phyloP scores from a whole-genome alignment of 1,140 invertebrate genomes.

The Aleiodes sp. region DNA sequence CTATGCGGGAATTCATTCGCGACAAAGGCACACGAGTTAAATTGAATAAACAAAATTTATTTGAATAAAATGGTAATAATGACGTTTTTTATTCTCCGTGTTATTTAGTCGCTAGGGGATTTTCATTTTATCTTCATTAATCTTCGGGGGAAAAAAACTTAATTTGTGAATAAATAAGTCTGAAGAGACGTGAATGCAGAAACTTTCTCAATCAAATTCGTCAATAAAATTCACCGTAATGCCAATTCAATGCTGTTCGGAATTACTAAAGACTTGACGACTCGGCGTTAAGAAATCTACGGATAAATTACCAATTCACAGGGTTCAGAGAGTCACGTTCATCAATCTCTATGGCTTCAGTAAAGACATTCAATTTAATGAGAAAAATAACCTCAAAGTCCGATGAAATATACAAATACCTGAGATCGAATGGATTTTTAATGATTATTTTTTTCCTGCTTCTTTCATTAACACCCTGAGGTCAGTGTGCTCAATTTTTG shows the following conservation, averaged over 20 bases:
- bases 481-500: too few species aligned
- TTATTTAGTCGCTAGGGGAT: too few species aligned
- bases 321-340: background rate
- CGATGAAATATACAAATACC: background rate
- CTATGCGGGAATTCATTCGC: conserved; percentile 61
- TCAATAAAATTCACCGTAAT: too few species aligned
- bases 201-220: background rate
- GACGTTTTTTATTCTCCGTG: too few species aligned
- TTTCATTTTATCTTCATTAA: too few species aligned
- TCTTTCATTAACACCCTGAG: too few species aligned
- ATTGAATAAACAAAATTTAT: conserved; percentile 21
- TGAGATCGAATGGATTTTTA: background rate
- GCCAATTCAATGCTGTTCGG: too few species aligned
- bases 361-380: background rate
- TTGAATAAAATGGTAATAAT: background rate
- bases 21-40: conserved; percentile 48
- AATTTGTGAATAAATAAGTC: too few species aligned
- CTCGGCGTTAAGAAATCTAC: background rate
- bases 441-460: background rate
- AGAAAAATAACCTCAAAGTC: background rate
- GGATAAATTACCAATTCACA: background rate
- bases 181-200: too few species aligned
- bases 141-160: too few species aligned
- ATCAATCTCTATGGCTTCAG: background rate
- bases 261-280: too few species aligned